Percentiles rank a stretch among this genome's conserved stretches.
Conservation (phyloP, 2,113 vertebrate species). For the Calidris pygmaea region DNA sequence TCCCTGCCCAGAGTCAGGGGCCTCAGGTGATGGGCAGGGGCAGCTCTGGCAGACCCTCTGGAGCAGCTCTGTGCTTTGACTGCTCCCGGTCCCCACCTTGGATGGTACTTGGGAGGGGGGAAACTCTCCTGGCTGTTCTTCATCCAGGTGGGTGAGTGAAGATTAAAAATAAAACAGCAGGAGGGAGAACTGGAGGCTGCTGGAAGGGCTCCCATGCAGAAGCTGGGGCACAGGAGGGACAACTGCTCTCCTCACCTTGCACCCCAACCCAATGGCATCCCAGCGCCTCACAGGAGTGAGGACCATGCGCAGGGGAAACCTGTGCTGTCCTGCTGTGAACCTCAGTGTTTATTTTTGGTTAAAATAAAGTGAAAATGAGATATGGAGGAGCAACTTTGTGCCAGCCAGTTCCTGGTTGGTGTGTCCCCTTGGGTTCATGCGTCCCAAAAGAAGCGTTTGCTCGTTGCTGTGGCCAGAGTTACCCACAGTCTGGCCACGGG, state of each 20-base stretch:
- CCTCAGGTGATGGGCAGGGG: neutral
- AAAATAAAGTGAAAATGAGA: neutral
- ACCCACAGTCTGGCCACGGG: neutral
- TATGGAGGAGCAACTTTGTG: neutral
- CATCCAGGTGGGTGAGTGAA: neutral
- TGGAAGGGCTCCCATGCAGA: neutral
- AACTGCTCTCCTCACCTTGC: neutral
- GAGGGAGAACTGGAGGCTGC: neutral
- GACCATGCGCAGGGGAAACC: accelerated
- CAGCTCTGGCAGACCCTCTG: neutral
- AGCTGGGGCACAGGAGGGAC: neutral
- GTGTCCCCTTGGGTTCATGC: accelerated
- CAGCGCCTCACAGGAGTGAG: neutral
- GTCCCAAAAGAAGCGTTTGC: accelerated
- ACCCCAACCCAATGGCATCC: accelerated
- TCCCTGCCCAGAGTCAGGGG: neutral
- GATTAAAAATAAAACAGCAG: neutral
- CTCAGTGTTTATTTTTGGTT: neutral
- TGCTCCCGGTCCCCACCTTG: neutral
- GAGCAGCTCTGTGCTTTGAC: neutral
- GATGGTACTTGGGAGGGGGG: neutral
- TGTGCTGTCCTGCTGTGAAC: neutral
- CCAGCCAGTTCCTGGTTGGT: neutral
- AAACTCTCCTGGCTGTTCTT: neutral
- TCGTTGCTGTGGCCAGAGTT: accelerated